A percentile compares a stretch with the other conserved stretches of the same genome.
These are phyloP conservation scores for Collichthys lucidus DNA, from an alignment of 2,113 vertebrate species.

Conservation along the genomic window DNA sequence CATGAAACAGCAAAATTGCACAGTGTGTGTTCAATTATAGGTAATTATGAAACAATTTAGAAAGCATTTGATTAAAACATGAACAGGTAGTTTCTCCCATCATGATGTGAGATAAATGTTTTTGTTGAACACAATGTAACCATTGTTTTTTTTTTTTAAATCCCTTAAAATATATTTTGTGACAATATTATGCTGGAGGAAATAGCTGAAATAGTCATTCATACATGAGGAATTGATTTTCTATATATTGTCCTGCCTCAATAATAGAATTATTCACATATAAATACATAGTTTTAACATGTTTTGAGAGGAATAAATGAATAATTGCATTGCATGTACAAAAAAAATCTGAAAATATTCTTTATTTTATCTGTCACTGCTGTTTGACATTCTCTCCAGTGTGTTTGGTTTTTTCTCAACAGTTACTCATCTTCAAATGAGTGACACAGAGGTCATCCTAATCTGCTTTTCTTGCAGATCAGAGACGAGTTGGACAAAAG, in stretches of 20 bases:
- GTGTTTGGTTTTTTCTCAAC: slow-evolving; percentile 79
- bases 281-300: background rate
- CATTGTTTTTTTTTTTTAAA: slow-evolving; percentile 18
- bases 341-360: no score
- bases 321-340: background rate
- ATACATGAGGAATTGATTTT: background rate
- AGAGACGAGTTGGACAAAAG: slow-evolving; percentile 72
- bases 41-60: slow-evolving; percentile 82
- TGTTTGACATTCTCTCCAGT: slow-evolving; percentile 81
- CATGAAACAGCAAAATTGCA: slow-evolving; percentile 73
- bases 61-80: slow-evolving; percentile 75
- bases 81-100: slow-evolving; percentile 74
- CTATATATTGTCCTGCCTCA: background rate
- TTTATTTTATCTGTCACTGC: slow-evolving; percentile 41
- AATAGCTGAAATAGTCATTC: slow-evolving; percentile 7
- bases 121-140: slow-evolving; percentile 30
- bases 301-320: background rate
- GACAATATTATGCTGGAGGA: background rate
- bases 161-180: slow-evolving; percentile 21
- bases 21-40: slow-evolving; percentile 76
- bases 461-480: slow-evolving; percentile 81
- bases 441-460: slow-evolving; percentile 78
- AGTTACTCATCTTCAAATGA: slow-evolving; percentile 82
- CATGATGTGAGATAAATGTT: slow-evolving; percentile 62
- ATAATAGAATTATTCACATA: background rate